Evolutionary conservation across 2,888 invertebrate species (phyloP).

Genomic region (Spisula solida): DNA sequence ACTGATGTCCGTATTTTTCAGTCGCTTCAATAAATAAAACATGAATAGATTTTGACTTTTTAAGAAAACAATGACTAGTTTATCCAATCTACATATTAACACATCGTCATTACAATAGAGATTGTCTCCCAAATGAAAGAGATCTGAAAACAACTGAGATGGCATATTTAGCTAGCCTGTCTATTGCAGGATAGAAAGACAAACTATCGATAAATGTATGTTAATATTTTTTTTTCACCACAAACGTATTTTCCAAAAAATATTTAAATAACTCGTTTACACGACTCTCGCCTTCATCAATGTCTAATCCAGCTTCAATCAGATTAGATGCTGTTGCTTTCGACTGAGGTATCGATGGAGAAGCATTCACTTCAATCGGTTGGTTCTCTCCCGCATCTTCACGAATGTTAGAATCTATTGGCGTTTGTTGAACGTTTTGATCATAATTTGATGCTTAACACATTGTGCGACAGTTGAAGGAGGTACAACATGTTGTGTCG

Average conservation of each 20-base stretch:
- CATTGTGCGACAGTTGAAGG: too few species aligned
- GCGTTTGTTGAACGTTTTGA: too few species aligned
- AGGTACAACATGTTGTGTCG: too few species aligned
- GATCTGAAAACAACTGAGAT: slow-evolving; percentile 25
- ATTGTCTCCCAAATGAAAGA: slow-evolving; percentile 32
- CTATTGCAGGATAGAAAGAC: too few species aligned
- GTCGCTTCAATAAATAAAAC: slow-evolving; percentile 28
- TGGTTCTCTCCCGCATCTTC: too few species aligned
- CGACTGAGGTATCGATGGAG: not conserved
- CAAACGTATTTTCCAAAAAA: not conserved
- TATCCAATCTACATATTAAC: slow-evolving; percentile 25
- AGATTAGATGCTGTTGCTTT: not conserved
- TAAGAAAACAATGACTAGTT: slow-evolving; percentile 29
- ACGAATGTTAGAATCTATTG: too few species aligned
- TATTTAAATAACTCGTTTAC: slow-evolving; percentile 17
- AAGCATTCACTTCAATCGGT: too few species aligned
- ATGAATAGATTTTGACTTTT: slow-evolving; percentile 39
- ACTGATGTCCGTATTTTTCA: slow-evolving; percentile 17
- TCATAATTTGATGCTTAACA: too few species aligned
- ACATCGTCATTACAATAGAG: slow-evolving; percentile 36
- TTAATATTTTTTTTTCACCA: too few species aligned
- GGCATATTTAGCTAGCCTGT: not conserved
- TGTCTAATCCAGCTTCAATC: slow-evolving; percentile 25
- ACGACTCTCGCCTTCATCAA: not conserved
- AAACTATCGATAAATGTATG: too few species aligned